Evolutionary conservation across 2,888 invertebrate genomes (phyloP).

Genomic region (Lissocephala sabroskyi): DNA sequence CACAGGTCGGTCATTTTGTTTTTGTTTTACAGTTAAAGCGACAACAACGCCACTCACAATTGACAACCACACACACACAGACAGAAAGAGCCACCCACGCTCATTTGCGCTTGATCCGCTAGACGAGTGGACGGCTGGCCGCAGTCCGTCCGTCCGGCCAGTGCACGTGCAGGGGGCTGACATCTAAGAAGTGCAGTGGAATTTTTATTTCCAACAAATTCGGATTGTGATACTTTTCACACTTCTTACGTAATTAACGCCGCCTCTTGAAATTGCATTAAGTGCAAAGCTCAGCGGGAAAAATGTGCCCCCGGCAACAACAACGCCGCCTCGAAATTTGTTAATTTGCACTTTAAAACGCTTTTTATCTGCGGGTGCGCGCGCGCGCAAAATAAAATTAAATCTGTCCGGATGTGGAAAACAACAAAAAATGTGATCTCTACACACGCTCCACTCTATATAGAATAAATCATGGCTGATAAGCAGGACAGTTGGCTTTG

Average conservation of each 20-base stretch:
- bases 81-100: too few species aligned
- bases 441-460: slow-evolving; percentile 30
- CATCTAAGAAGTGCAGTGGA: neutral
- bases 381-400: slow-evolving; percentile 16
- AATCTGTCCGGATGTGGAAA: slow-evolving; percentile 46
- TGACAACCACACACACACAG: too few species aligned
- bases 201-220: slow-evolving; percentile 20
- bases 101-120: too few species aligned
- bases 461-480: slow-evolving; percentile 6
- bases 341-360: too few species aligned
- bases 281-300: slow-evolving; percentile 40
- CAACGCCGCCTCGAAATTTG: too few species aligned
- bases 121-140: too few species aligned
- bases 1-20: too few species aligned
- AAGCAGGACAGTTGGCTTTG: slow-evolving; percentile 20
- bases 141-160: slow-evolving; percentile 1
- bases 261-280: slow-evolving; percentile 16
- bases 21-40: too few species aligned
- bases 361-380: too few species aligned
- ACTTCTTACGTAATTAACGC: neutral
- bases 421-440: slow-evolving; percentile 7
- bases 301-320: too few species aligned
- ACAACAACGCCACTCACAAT: too few species aligned
- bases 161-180: slow-evolving; percentile 10
- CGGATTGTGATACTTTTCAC: neutral